Base-by-base conservation (phyloP, 2,888 invertebrate species). In the Julus scandinavius region DNA sequence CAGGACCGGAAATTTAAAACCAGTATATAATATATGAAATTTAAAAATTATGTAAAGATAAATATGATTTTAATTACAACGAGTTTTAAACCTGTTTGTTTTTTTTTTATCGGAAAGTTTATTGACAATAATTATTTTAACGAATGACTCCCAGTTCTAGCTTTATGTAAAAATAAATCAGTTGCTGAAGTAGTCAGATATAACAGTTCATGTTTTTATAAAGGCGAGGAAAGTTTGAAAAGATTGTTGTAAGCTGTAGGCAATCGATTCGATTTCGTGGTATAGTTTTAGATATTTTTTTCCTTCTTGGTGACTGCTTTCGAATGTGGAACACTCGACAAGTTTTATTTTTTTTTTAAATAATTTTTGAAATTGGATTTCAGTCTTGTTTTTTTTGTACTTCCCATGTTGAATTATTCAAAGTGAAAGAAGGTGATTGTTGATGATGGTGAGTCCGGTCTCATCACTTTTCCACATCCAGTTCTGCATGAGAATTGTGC, bases 381-480 rank as follows among this genome's bases (percentile, higher is more conserved):
- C 72, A 9, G 72, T 11, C 29, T 29, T 1, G 20, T 72, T 72
- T 29, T 72, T 72, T 72, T 72, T 72, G n/a, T 54, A 9, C 72
- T 72, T 29, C 54, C 72, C 29, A 20, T 29, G 72, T 72, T 72
- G 72, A 20, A 72, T 72, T 72, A 72, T 29, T 72, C 20, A 72
- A 1, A 7, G 9, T 29, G 5, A 72, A 72, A 72, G 20, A 72
- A 54, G 15, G 15, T 13, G 54, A 20, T 72, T 72, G 63, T 5
- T 29, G 29, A 72, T 29, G 20, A 11, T 72, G 72, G 72, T 29
- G 72, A 72, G 72, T 72, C 7, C 20, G 72, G 72, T 29, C 72
- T 72, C 72, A 72, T 72, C 72, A 72, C 72, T 72, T 72, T 72
- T 72, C 72, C 20, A n/a, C 29, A 45, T 72, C 72, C 72, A n/a